These are phyloP conservation scores for Lasioglossum zephyrum DNA, from an alignment of 2,888 invertebrate genomes.

Conservation along the genomic window DNA sequence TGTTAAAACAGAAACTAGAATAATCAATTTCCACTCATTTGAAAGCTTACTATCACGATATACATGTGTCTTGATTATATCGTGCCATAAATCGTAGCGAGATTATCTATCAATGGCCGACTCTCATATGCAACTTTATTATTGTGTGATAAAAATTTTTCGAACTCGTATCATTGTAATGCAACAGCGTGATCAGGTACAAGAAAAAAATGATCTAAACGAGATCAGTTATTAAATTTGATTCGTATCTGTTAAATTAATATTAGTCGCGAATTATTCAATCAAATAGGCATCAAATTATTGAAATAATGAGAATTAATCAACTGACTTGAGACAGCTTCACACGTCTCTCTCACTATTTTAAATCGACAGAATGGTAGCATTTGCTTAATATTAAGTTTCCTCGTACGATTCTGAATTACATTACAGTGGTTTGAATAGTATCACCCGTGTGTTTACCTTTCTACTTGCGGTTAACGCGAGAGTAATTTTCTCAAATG, in stretches of 20 bases:
- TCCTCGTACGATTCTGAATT: neutral
- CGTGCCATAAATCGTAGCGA: neutral
- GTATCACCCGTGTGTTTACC: slow-evolving; percentile 9
- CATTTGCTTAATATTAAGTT: neutral
- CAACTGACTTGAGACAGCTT: neutral
- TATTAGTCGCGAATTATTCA: neutral
- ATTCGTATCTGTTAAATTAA: neutral
- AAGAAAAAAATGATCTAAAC: neutral
- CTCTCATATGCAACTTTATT: neutral
- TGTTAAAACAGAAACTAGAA: neutral
- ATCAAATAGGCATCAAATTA: neutral
- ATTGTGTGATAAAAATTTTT: neutral
- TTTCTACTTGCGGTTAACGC: slow-evolving; percentile 23
- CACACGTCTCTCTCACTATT: neutral
- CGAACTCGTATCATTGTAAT: neutral
- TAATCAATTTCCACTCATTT: neutral
- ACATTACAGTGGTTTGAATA: neutral
- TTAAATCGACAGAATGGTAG: neutral
- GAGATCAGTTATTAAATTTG: neutral
- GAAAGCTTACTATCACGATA: neutral
- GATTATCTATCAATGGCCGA: neutral
- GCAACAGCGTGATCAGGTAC: neutral
- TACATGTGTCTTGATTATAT: neutral
- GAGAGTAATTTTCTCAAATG: slow-evolving; percentile 24
- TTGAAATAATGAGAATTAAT: neutral